Evolutionary conservation across 2,113 vertebrate species (phyloP).

Genomic region (Forbesichthys agassizii): DNA sequence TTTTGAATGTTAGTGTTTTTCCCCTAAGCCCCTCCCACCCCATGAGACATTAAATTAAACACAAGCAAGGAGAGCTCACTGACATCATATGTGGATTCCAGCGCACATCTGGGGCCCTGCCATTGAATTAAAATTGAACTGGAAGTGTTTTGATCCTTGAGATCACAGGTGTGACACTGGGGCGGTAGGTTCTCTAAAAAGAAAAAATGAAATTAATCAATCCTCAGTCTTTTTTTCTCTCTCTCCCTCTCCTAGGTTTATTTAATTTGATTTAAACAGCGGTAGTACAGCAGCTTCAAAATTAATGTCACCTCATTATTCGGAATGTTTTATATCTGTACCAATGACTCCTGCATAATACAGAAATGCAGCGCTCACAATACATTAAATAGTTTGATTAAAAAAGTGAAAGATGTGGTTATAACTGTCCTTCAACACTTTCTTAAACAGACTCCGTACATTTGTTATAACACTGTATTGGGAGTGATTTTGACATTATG

Average conservation of each 20-base stretch:
- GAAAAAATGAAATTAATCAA: constrained; percentile 48
- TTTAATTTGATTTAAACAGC: constrained; percentile 52
- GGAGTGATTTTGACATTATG: constrained; percentile 25
- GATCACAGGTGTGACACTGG: constrained; percentile 25
- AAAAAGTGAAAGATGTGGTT: too few species aligned
- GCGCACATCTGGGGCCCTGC: constrained; percentile 16
- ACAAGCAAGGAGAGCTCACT: constrained; percentile 11
- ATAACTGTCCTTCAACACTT: too few species aligned
- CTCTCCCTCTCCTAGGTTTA: constrained; percentile 7
- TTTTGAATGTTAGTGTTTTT: too few species aligned
- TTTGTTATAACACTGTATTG: too few species aligned
- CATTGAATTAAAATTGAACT: constrained; percentile 11
- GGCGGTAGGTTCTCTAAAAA: constrained; percentile 25
- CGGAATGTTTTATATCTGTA: constrained; percentile 44
- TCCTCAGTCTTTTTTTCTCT: constrained; percentile 9
- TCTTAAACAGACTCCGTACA: too few species aligned
- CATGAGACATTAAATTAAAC: constrained; percentile 7
- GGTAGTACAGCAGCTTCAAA: constrained; percentile 33
- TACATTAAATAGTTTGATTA: constrained; percentile 25
- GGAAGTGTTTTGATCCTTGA: constrained; percentile 1
- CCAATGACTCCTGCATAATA: constrained; percentile 55
- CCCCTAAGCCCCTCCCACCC: too few species aligned
- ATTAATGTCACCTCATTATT: constrained; percentile 59
- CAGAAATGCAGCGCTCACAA: constrained; percentile 46
- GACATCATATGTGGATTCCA: constrained; percentile 29